Evolutionary conservation across 2,797 vertebrate genomes (phyloP).

Genomic region (Pangasius macronema): DNA sequence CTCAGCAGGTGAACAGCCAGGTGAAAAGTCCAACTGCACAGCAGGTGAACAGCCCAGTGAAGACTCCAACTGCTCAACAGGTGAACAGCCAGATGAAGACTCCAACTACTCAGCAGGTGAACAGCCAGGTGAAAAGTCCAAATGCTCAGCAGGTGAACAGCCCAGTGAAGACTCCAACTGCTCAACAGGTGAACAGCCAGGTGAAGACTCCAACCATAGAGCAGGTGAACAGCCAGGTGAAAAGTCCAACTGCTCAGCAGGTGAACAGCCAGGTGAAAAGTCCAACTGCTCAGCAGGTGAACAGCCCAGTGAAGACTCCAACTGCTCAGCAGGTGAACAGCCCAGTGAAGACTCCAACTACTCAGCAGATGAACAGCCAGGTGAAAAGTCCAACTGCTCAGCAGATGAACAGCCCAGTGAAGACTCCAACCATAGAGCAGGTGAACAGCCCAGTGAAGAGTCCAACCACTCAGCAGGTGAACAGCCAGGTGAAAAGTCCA

Average conservation of each 20-base stretch:
- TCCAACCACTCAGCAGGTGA: background rate
- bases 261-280: background rate
- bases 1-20: background rate
- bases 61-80: background rate
- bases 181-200: conserved; percentile 2
- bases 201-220: conserved; percentile 11
- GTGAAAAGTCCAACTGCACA: background rate
- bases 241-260: background rate
- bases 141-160: background rate
- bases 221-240: background rate
- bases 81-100: background rate
- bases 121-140: background rate
- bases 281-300: background rate
- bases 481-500: background rate
- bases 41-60: background rate
- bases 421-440: too few relatives aligned
- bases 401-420: background rate
- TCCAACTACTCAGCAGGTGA: background rate
- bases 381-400: background rate
- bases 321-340: background rate
- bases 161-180: background rate
- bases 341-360: background rate
- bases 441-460: background rate
- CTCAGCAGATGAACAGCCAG: background rate
- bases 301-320: conserved; percentile 7